phyloP scores from a whole-genome alignment of 2,888 invertebrate species.

The Congeria kusceri region DNA sequence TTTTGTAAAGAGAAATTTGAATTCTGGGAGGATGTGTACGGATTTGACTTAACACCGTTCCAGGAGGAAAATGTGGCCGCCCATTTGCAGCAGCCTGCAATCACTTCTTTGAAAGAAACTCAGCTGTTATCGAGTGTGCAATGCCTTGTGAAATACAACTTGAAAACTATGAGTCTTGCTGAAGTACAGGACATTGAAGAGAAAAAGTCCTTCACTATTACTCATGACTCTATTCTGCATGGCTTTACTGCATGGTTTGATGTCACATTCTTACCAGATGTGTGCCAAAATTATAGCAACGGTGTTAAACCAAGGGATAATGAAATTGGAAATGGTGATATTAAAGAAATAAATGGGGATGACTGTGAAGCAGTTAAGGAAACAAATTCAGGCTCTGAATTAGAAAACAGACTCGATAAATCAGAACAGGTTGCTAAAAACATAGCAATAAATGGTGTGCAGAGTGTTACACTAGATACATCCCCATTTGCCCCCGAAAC shows the following conservation, averaged over 20 bases:
- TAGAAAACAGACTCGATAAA: not conserved
- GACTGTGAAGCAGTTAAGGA: not conserved
- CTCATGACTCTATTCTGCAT: conserved; percentile 75
- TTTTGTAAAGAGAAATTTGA: conserved; percentile 77
- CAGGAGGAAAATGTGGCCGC: conserved; percentile 65
- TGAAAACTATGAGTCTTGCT: conserved; percentile 74
- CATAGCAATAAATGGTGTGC: not conserved
- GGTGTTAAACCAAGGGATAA: not conserved
- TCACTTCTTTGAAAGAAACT: conserved; percentile 67
- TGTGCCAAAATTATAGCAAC: not conserved
- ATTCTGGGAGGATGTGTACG: conserved; percentile 83
- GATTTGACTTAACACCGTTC: conserved; percentile 82
- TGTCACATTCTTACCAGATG: conserved; percentile 74
- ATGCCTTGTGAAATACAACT: conserved; percentile 74
- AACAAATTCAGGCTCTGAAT: not conserved
- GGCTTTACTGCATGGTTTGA: conserved; percentile 85
- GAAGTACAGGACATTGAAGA: conserved; percentile 73
- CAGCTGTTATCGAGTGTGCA: conserved; percentile 76
- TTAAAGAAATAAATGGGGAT: not conserved
- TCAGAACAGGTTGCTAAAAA: not conserved
- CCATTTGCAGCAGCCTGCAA: conserved; percentile 73
- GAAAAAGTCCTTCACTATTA: conserved; percentile 73
- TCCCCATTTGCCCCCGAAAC: conserved; percentile 91
- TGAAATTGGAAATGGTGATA: not conserved
- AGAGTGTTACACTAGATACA: conserved; percentile 90